These are phyloP conservation scores for Acropternis orthonyx DNA, from an alignment of 2,797 vertebrate species.

Conservation along the genomic window DNA sequence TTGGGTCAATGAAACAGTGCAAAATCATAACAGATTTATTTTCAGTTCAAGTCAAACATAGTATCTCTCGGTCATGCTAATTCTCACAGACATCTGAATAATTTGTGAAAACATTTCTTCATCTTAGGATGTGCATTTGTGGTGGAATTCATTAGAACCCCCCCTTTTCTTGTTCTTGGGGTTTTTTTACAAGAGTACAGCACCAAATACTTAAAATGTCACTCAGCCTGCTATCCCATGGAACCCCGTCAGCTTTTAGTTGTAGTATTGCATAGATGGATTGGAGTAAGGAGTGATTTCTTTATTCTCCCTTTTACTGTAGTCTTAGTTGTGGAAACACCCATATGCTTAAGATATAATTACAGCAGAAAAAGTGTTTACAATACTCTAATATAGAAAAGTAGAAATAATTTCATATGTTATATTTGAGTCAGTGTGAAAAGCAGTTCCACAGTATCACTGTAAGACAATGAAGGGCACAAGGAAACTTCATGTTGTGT, in stretches of 20 bases:
- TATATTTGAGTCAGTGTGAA: constrained; percentile 17
- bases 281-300: neutral
- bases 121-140: neutral
- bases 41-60: constrained; percentile 21
- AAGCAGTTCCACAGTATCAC: constrained; percentile 7
- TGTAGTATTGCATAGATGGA: neutral
- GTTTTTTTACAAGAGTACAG: neutral
- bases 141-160: neutral
- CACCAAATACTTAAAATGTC: neutral
- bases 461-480: constrained; percentile 62
- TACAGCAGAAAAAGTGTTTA: constrained; percentile 16
- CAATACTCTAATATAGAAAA: constrained; percentile 41
- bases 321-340: neutral
- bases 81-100: accelerated
- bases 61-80: neutral
- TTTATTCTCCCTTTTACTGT: neutral
- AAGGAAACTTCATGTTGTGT: neutral
- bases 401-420: neutral
- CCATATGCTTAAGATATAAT: neutral
- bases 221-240: neutral
- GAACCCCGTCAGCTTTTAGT: neutral
- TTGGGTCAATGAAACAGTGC: constrained; percentile 12
- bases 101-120: neutral
- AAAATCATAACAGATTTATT: constrained; percentile 44
- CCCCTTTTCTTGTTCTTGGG: neutral